Evolutionary conservation across 2,113 vertebrate genomes (phyloP), one percentile per base, ranked within the genome.

Genomic region (Glaucidium brasilianum): DNA sequence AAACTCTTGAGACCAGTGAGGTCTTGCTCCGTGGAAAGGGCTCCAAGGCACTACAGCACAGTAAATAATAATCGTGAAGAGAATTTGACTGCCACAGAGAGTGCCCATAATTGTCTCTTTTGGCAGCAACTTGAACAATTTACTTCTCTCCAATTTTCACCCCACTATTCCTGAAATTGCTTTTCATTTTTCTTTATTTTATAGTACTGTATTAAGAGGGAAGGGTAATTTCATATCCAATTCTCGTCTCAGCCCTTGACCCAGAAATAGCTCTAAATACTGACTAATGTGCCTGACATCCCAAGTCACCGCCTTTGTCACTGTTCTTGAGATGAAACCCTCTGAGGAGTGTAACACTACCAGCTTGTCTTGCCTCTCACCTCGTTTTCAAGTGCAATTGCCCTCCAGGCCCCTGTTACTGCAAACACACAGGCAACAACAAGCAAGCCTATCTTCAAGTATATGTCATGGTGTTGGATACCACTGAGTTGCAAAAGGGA

Each of bases 201-300:
- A 50, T 21, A 88, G 32, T 22, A 41, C 37, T 35, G 27, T 66
- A 43, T 85, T 73, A 76, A 79, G 74, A 79, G 45, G 39, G 34
- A 93, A 90, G 62, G 32, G 29, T 69, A 79, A 75, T 88, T 96
- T 94, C 52, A 90, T 29, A 81, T 32, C 69, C 25, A 87, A 25
- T 64, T 91, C 73, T 89, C 78, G 41, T 76, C 74, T 69, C 69
- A 90, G 66, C 62, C 27, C 50, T 85, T 93, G 74, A 91, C 90
- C 74, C 67, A 93, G 71, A 88, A 93, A 85, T 82, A 87, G 58
- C 81, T 94, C 62, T 79, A 94, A 94, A 90, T 72, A 90, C 84
- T 37, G 39, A 68, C 39, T 75, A 90, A 82, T 45, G 67, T 60
- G 58, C 71, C 71, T 79, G 85, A 85, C 77, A 81, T 63, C 50